Conservation (phyloP, 2,797 vertebrate genomes). For the Sylvilagus floridanus region DNA sequence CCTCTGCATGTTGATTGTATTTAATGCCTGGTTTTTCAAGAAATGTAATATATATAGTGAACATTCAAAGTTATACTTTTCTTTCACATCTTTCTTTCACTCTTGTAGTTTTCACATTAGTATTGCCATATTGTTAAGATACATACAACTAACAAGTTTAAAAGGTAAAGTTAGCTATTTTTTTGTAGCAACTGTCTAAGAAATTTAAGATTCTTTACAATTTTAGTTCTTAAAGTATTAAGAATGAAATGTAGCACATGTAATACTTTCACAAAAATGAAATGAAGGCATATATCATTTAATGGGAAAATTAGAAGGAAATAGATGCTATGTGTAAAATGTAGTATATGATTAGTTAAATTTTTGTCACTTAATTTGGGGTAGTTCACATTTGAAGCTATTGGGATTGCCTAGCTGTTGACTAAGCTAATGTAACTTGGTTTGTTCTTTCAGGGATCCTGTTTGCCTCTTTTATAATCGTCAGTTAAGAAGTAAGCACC, state of each 20-base stretch:
- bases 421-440: constrained; percentile 48
- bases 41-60: constrained; percentile 29
- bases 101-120: not conserved
- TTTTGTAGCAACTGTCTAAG: constrained; percentile 6
- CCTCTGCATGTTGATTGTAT: constrained; percentile 23
- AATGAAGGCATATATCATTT: constrained; percentile 12
- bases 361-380: constrained; percentile 50
- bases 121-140: constrained; percentile 45
- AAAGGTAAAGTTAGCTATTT: not conserved
- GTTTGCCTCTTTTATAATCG: constrained; percentile 95
- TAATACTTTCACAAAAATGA: constrained; percentile 55
- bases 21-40: constrained; percentile 39
- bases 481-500: constrained; percentile 95
- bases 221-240: constrained; percentile 50
- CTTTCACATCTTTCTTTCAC: constrained; percentile 9
- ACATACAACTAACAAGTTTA: constrained; percentile 13
- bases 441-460: constrained; percentile 90
- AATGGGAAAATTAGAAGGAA: constrained; percentile 58
- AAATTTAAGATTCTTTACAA: constrained; percentile 40
- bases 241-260: not conserved
- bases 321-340: not conserved
- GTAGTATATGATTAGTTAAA: not conserved
- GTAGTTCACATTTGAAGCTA: constrained; percentile 10
- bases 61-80: constrained; percentile 41
- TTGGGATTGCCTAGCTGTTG: constrained; percentile 23